Conservation (phyloP, 2,888 invertebrate species). For the Dexiosoma caninum region DNA sequence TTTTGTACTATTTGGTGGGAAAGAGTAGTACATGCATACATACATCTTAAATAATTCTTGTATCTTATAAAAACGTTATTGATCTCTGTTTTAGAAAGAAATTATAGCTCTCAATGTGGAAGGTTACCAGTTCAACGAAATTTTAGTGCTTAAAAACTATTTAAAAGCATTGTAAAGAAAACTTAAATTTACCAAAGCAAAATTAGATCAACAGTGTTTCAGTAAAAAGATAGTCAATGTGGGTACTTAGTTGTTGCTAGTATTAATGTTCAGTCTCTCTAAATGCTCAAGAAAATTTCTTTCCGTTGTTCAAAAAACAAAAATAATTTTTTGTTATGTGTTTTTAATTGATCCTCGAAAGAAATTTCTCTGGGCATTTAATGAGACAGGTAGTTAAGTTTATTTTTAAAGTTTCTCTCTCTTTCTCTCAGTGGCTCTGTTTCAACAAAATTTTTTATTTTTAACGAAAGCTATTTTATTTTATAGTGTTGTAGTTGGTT, state of each 20-base stretch:
- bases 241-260: not conserved
- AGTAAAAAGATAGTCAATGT: no score
- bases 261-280: not conserved
- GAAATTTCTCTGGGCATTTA: no score
- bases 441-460: slow-evolving; percentile 8
- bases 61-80: not conserved
- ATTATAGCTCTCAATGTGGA: not conserved
- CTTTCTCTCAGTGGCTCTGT: not conserved
- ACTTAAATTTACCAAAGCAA: not conserved
- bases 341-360: no score
- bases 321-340: no score
- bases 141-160: not conserved
- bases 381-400: no score
- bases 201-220: not conserved
- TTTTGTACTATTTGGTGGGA: no score
- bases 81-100: not conserved
- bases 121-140: not conserved
- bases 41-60: no score
- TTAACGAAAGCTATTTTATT: slow-evolving; percentile 28
- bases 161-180: not conserved
- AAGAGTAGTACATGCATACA: no score
- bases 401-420: not conserved
- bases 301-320: no score
- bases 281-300: no score
- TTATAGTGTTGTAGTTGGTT: not conserved